Base-by-base conservation (phyloP, 1,140 invertebrate genomes). In the Papilio machaon region DNA sequence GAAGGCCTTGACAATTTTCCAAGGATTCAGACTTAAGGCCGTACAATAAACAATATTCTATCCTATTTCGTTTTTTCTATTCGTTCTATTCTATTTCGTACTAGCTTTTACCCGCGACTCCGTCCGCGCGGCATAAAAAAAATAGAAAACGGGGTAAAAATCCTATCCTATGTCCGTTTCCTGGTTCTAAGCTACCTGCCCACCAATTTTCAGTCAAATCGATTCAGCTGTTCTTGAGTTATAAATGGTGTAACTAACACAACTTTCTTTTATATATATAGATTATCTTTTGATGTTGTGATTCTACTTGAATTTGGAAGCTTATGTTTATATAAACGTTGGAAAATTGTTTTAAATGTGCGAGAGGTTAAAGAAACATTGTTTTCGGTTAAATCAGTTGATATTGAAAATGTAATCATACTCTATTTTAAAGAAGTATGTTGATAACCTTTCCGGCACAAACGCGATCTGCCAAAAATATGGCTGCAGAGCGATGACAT, bases 1-100 rank as follows among this genome's bases (percentile, higher is more conserved):
- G n/a, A 47, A 6, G 19, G 73, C 46, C 19, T 52, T 19, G 43
- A 75, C n/a, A 75, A 52, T 75, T 75, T 75, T 75, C 73, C 47
- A 75, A 75, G 73, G 43, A 75, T 75, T 75, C 46, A 19, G n/a
- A 19, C 30, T 67, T 17, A 64, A 64, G 60, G n/a, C 60, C 60
- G 19, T 64, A 30, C 19, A 30, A 64, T 30, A 64, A 64, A 64
- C 60, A 64, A 64, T 60, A 60, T 64, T 9, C 0, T 64, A 30
- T 64, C 23, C 9, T 64, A 64, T 64, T 64, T 64, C 60, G 23
- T 13, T 64, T n/a, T n/a, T n/a, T n/a, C n/a, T n/a, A n/a, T n/a
- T n/a, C n/a, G n/a, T n/a, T n/a, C n/a, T n/a, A n/a, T n/a, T n/a
- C n/a, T n/a, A n/a, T n/a, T n/a, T n/a, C n/a, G n/a, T n/a, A n/a